Conservation (phyloP, 2,797 vertebrate genomes). For the Sphaeramia orbicularis region DNA sequence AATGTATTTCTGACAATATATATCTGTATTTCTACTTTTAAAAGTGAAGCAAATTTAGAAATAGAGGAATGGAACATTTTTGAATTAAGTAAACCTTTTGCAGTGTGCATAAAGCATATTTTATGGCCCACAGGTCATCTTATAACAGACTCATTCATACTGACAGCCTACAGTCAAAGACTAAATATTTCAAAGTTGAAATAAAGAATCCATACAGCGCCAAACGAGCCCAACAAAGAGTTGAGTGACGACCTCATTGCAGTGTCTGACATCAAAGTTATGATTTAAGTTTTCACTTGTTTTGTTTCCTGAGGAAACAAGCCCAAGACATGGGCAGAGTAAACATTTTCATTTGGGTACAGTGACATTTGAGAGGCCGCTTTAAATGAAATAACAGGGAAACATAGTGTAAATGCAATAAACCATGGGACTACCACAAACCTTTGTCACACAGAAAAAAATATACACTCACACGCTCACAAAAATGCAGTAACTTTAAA, state of each 20-base stretch:
- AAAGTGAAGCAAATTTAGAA: slow-evolving; percentile 35
- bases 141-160: slow-evolving; percentile 54
- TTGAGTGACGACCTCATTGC: slow-evolving; percentile 42
- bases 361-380: slow-evolving; percentile 67
- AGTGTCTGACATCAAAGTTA: slow-evolving; percentile 52
- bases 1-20: slow-evolving; percentile 55
- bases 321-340: slow-evolving; percentile 44
- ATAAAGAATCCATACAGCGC: slow-evolving; percentile 42
- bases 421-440: slow-evolving; percentile 68
- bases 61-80: slow-evolving; percentile 45
- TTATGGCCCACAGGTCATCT: slow-evolving; percentile 45
- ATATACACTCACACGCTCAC: slow-evolving; percentile 63
- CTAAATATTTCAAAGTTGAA: slow-evolving; percentile 54
- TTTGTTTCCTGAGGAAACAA: slow-evolving; percentile 42
- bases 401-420: slow-evolving; percentile 51
- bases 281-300: slow-evolving; percentile 45
- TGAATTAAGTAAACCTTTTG: slow-evolving; percentile 55
- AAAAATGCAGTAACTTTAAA: slow-evolving; percentile 73
- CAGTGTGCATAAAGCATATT: slow-evolving; percentile 33
- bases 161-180: slow-evolving; percentile 55
- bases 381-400: slow-evolving; percentile 54
- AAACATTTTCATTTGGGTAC: slow-evolving; percentile 61
- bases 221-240: slow-evolving; percentile 53
- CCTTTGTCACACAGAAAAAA: slow-evolving; percentile 72
- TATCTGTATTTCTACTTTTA: slow-evolving; percentile 45